Base-by-base conservation (phyloP, 2,888 invertebrate genomes). In the Icerya purchasi region DNA sequence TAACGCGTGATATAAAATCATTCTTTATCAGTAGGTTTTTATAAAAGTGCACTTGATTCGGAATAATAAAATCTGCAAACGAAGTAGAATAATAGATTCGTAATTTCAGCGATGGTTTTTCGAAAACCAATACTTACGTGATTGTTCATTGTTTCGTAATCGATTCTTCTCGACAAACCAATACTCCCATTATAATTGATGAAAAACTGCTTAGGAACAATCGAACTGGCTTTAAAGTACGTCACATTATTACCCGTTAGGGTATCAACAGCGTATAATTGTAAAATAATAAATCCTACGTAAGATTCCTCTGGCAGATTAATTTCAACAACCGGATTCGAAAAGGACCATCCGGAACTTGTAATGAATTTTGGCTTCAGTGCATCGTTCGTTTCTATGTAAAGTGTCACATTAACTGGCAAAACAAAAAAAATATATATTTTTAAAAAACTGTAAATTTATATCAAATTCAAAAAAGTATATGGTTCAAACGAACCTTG, bases 281-380 rank as follows among this genome's bases (percentile, higher is more conserved):
- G 79, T 19, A 85, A 72, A 1, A 87, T 72, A 0, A 81, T 81
- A 54, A 83, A 82, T 1, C 83, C 85, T 20, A 85, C 76, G 0
- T 84, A 82, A 68, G 83, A 80, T 69, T 86, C 86, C 70, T 88
- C 87, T 61, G 82, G 82, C 5, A 86, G 75, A 60, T 76, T 77
- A 1, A 83, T 75, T 57, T 78, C 76, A 25, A 87, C 80, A 0
- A 78, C 72, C 0, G 84, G 82, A 64, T 80, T 80, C 0, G 80
- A 77, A 24, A 78, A 79, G 0, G 79, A 80, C 86, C 87, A 86
- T 1, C 82, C 82, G 1, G 79, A 69, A 65, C 83, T 80, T n/a
- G n/a, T n/a, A 1, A 78, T 78, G 65, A 87, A 85, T 25, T 83
- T 77, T 1, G 87, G 84, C 70, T 84, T 83, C 66, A 82, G 80